phyloP scores from a whole-genome alignment of 2,113 vertebrate genomes.

The Glaucidium brasilianum region DNA sequence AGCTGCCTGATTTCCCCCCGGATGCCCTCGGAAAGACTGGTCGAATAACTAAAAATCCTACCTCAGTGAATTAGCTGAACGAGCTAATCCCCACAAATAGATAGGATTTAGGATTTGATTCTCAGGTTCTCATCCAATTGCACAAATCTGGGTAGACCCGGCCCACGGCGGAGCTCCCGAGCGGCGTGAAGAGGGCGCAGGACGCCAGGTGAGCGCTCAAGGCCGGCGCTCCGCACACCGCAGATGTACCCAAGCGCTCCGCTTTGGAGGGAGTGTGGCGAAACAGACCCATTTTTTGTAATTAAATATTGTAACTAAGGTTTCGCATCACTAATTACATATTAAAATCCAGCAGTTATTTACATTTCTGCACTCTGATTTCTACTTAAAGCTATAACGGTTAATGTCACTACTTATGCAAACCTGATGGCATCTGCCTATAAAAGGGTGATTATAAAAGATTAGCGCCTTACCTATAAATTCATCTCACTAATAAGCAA shows the following conservation, averaged over 20 bases:
- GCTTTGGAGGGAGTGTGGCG: background rate
- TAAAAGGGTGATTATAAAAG: slow-evolving; percentile 47
- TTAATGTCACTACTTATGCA: slow-evolving; percentile 28
- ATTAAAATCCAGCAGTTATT: slow-evolving; percentile 46
- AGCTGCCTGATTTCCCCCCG: slow-evolving; percentile 58
- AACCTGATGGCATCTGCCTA: slow-evolving; percentile 41
- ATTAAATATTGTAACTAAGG: slow-evolving; percentile 46
- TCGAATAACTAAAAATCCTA: slow-evolving; percentile 16
- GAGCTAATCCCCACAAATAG: slow-evolving; percentile 67
- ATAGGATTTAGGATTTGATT: slow-evolving; percentile 59
- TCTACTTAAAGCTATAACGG: slow-evolving; percentile 9
- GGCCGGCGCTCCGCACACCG: background rate
- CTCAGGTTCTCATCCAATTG: slow-evolving; percentile 51
- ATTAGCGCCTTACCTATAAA: slow-evolving; percentile 52
- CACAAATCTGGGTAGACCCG: slow-evolving; percentile 1
- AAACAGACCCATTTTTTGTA: background rate
- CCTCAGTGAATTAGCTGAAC: slow-evolving; percentile 5
- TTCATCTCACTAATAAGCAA: slow-evolving; percentile 39
- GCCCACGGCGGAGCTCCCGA: background rate
- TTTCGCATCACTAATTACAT: slow-evolving; percentile 26
- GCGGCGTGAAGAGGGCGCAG: background rate
- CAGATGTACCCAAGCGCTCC: background rate
- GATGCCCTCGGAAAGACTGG: background rate
- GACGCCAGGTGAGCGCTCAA: background rate
- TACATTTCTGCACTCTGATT: slow-evolving; percentile 52